A percentile compares a stretch with the other conserved stretches of the same genome.
phyloP scores from a whole-genome alignment of 2,888 invertebrate species.

The Tachystola acroxantha region DNA sequence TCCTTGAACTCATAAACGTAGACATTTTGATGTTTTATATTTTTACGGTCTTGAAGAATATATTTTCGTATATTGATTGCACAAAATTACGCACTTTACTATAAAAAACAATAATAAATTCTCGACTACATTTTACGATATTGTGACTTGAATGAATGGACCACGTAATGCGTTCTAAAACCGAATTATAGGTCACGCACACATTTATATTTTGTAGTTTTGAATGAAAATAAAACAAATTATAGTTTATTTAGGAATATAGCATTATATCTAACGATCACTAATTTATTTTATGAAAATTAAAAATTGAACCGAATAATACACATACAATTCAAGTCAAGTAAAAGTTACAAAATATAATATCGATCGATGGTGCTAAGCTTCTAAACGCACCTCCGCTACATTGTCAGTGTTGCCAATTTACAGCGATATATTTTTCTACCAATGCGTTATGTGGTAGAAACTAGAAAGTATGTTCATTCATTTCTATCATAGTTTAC shows the following conservation, averaged over 20 bases:
- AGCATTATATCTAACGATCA: too few relatives aligned
- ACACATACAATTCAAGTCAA: not conserved
- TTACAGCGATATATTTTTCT: not conserved
- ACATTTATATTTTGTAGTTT: not conserved
- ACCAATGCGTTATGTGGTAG: too few relatives aligned
- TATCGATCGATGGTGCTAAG: too few relatives aligned
- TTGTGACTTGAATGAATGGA: slow-evolving; percentile 13
- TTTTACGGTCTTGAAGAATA: slow-evolving; percentile 5
- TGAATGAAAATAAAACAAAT: too few relatives aligned
- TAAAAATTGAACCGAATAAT: too few relatives aligned
- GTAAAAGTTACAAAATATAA: not conserved
- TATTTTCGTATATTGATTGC: slow-evolving; percentile 10
- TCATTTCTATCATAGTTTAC: too few relatives aligned
- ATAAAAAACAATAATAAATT: slow-evolving; percentile 18
- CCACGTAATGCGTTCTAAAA: slow-evolving; percentile 11
- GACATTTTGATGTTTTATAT: slow-evolving; percentile 15
- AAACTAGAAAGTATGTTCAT: too few relatives aligned
- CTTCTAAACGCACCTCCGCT: too few relatives aligned
- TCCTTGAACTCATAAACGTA: slow-evolving; percentile 25
- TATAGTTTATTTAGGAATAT: too few relatives aligned
- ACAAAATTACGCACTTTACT: slow-evolving; percentile 17
- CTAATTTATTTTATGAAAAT: too few relatives aligned
- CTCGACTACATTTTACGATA: slow-evolving; percentile 23
- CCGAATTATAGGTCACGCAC: not conserved
- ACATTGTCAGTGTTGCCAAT: not conserved